These are phyloP conservation scores for Pseudococcus longispinus DNA, from an alignment of 2,888 invertebrate species.

Conservation along the genomic window DNA sequence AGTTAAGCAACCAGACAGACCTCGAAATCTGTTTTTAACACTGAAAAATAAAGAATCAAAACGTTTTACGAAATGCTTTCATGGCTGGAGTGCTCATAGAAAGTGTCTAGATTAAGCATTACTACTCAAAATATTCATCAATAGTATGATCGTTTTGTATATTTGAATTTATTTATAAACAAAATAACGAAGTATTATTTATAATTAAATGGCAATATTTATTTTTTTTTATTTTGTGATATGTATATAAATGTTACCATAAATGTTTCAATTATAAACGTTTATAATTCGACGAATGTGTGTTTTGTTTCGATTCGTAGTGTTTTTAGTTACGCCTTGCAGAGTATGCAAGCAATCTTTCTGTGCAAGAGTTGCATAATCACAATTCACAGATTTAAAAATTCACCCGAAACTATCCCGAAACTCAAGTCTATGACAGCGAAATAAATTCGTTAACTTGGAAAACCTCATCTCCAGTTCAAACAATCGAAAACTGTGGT, in stretches of 20 bases:
- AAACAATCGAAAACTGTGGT: not conserved
- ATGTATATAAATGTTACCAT: conserved; percentile 44
- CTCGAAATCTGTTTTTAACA: conserved; percentile 90
- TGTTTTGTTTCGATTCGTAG: not conserved
- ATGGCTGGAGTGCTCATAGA: conserved; percentile 95
- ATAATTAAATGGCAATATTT: conserved; percentile 10
- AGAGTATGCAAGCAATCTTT: too few relatives aligned
- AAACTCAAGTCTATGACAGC: not conserved
- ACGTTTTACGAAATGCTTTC: conserved; percentile 97
- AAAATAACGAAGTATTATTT: conserved; percentile 35
- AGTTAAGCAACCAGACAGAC: conserved; percentile 89
- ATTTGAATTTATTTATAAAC: conserved; percentile 23
- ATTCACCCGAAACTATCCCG: too few relatives aligned
- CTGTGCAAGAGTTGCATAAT: too few relatives aligned
- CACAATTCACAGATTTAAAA: too few relatives aligned
- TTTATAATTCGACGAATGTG: not conserved
- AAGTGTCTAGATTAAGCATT: conserved; percentile 73
- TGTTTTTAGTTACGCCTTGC: not conserved
- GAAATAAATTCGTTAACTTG: not conserved
- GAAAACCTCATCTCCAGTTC: not conserved
- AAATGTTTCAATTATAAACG: conserved; percentile 28
- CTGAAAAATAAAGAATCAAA: conserved; percentile 95
- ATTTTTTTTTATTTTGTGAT: conserved; percentile 23
- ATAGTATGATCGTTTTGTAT: conserved; percentile 1
- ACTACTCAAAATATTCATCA: conserved; percentile 4